Base-by-base conservation (phyloP, 1,140 invertebrate species). In the Teleopsis dalmanni region DNA sequence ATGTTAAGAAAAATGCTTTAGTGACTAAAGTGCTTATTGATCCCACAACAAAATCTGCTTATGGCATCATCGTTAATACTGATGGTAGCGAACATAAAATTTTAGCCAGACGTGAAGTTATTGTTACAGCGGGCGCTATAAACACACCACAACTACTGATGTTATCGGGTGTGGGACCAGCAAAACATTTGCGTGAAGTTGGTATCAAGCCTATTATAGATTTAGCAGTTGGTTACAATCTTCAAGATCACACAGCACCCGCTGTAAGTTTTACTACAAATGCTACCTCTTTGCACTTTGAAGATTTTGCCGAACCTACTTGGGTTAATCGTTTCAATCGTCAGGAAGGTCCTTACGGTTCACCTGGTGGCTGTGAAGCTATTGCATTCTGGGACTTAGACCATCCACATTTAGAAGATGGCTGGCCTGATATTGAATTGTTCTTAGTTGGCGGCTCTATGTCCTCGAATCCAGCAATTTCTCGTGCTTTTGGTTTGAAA, bases 341-440 rank as follows among this genome's bases (percentile, higher is more conserved):
- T 0, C 77, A 75, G 51, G 72, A 73, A 48, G 87, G 87, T 14
- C 87, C 87, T 0, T 59, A 88, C 14, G 81, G 87, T 0, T 75
- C 88, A 4, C 80, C 88, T 0, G 89, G 89, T 14, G 88, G 85
- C 0, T 84, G 83, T 47, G 90, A 94, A 69, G 86, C 82, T 0
- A 61, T 91, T 0, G 78, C 81, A 3, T 91, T 90, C 57, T 73
- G 84, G 53, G 80, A 90, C 53, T 72, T 85, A 8, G 80, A 85
- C 47, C 75, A 83, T 55, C 79, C 79, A 31, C 68, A 76, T 2
- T 75, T 81, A 33, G 65, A 69, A 6, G 73, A 80, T 38, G 82
- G 79, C 23, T 84, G 81, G 72, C 83, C 87, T 0, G 81, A 90
- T 54, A 77, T 90, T 45, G 86, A 90, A 61, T 58, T 90, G 9